Base-by-base conservation (phyloP, 1,140 invertebrate genomes). In the Carcinoscorpius rotundicauda region DNA sequence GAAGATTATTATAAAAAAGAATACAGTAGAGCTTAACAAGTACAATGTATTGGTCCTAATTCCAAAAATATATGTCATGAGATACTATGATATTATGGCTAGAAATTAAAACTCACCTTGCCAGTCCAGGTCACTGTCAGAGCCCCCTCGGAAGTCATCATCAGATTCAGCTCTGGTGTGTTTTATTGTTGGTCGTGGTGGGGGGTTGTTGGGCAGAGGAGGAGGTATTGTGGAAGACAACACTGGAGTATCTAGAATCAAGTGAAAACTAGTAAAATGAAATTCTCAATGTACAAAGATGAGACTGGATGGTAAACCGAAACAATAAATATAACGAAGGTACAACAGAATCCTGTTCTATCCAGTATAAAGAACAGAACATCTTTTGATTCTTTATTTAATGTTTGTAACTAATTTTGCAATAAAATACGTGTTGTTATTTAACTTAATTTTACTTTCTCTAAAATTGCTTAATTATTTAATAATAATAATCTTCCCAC, bases 161-260 rank as follows among this genome's bases (percentile, higher is more conserved):
- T 68, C 66, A 9, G 66, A 68, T 57, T 68, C 66, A 8, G 6
- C 53, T 6, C 6, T n/a, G 9, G 8, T 59, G 10, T 62, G 63
- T 51, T 11, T 57, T 29, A 48, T 60, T 4, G 63, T 29, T 11
- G 63, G 51, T 9, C 56, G 49, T 49, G 66, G 66, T 56, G 66
- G 66, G 61, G 66, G 66, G 62, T 68, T 68, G 51, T 68, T 61
- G 49, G 66, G 66, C 51, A 68, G 60, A 4, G 66, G 66, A 9
- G 66, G 66, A 8, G 66, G 66, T 52, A 64, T 63, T 64, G 66
- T 29, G 29, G 29, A 29, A 29, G 29, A 29, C 29, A 29, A 29
- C 29, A 29, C 29, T 29, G 29, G 29, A 29, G 29, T 29, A 29
- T 29, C 29, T 29, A 29, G 29, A 29, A 29, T 0, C 29, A 29